Base-by-base conservation (phyloP, 2,888 invertebrate species). In the Caenorhabditis parvicauda region DNA sequence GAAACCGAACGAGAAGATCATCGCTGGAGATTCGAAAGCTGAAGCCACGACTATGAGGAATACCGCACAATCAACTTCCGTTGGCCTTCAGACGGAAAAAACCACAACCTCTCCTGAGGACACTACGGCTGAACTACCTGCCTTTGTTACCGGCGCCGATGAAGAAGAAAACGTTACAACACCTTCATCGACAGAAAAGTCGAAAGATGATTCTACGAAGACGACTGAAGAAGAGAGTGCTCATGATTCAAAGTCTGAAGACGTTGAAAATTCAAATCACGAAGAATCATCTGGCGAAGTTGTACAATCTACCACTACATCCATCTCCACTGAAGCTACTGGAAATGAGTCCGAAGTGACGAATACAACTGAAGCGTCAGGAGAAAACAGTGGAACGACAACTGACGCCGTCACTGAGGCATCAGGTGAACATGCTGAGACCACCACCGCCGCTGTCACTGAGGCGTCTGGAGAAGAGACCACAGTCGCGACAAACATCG, bases 391-490 rank as follows among this genome's bases (percentile, higher is more conserved):
- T 7, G 4, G 22, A 14, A 6, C 32, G 9, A 35, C 43, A 35
- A 7, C 43, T n/a, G n/a, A n/a, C 17, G 38, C 35, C 3, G 44
- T 39, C 25, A 47, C 43, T 35, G 54, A 59, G 45, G 44, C 41
- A 28, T 56, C 56, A 12, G 64, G 56, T 43, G 64, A 64, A 38
- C 57, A 58, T 35, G 9, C 61, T 19, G 53, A 54, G 53, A n/a
- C 46, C 24, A 46, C 51, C 21, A 44, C 44, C 17, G 37, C 45
- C 7, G 29, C 53, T 3, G 45, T 53, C 9, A 39, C 45, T 12
- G 53, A 53, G 22, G 28, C 41, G 22, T 17, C 46, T 17, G 27
- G 24, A 37, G 43, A 55, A 28, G 22, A 29, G 22, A 19, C 58
- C 2, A 35, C 50, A 7, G 32, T 29, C 7, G n/a, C 57, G 5